Evolutionary conservation across 2,113 vertebrate species (phyloP).

Genomic region (Dasyurus viverrinus): DNA sequence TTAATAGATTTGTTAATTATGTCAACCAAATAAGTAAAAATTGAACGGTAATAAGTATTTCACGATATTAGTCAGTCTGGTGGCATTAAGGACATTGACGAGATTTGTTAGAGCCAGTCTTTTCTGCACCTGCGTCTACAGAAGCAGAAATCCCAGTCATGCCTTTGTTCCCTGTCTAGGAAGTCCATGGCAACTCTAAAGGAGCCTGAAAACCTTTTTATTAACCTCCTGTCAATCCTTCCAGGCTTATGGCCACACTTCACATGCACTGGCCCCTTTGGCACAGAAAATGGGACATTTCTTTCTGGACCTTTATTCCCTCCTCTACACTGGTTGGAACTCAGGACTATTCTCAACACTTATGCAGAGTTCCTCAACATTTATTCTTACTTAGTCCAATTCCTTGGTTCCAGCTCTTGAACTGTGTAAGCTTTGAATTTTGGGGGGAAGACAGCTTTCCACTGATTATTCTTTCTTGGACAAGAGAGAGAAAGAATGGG

Average conservation of each 20-base stretch:
- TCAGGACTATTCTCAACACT: conserved; percentile 49
- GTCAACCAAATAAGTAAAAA: conserved; percentile 69
- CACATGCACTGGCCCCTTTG: neutral
- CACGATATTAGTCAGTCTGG: conserved; percentile 68
- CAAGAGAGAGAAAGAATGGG: neutral
- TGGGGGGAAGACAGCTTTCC: conserved; percentile 20
- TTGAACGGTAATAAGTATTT: conserved; percentile 54
- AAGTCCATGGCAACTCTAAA: conserved; percentile 48
- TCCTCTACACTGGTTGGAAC: conserved; percentile 13
- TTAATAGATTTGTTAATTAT: conserved; percentile 76
- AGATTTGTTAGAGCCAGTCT: conserved; percentile 68
- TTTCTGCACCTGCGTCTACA: conserved; percentile 70
- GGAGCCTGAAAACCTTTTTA: conserved; percentile 46
- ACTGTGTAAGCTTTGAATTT: conserved; percentile 5
- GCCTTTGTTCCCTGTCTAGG: conserved; percentile 52
- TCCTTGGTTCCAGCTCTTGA: conserved; percentile 43
- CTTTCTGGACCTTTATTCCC: conserved; percentile 24
- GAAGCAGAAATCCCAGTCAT: conserved; percentile 65
- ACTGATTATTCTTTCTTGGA: conserved; percentile 43
- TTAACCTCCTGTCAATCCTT: conserved; percentile 23
- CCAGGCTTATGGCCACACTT: conserved; percentile 30
- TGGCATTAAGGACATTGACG: conserved; percentile 75
- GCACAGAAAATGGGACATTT: conserved; percentile 7
- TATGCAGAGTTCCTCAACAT: conserved; percentile 7
- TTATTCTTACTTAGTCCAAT: conserved; percentile 9